phyloP scores from a whole-genome alignment of 1,140 invertebrate species.

The Phymorhynchus buccinoides region DNA sequence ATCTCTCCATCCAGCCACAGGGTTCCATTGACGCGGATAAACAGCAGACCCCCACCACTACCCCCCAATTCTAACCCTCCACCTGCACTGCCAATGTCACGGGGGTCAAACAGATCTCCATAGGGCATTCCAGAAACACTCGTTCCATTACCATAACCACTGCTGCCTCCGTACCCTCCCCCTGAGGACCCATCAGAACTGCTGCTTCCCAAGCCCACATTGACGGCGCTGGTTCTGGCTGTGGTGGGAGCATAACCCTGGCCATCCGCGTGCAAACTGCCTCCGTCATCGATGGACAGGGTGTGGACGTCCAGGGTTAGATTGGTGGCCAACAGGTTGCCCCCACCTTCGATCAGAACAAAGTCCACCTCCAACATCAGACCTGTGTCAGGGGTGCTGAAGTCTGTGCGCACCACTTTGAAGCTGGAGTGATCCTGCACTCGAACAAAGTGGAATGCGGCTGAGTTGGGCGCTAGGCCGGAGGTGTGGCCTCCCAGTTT shows the following conservation, averaged over 20 bases:
- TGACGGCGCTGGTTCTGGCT: constrained; percentile 37
- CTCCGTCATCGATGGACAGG: constrained; percentile 64
- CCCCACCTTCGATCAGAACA: constrained; percentile 62
- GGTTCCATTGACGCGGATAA: constrained; percentile 52
- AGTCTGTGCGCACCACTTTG: constrained; percentile 44
- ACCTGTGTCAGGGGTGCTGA: constrained; percentile 50
- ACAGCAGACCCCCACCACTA: constrained; percentile 59
- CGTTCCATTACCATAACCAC: constrained; percentile 56
- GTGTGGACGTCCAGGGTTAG: constrained; percentile 53
- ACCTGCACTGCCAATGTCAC: constrained; percentile 58
- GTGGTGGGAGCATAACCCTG: constrained; percentile 56
- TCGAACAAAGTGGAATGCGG: constrained; percentile 52
- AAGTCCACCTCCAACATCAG: constrained; percentile 42
- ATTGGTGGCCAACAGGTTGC: constrained; percentile 58
- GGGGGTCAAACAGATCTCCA: constrained; percentile 62
- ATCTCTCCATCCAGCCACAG: constrained; percentile 60
- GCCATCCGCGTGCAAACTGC: constrained; percentile 56
- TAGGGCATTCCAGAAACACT: constrained; percentile 58
- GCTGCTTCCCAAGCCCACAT: constrained; percentile 55
- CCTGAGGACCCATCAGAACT: constrained; percentile 57
- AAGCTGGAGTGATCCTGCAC: constrained; percentile 62
- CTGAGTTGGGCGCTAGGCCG: constrained; percentile 40
- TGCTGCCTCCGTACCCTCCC: constrained; percentile 62
- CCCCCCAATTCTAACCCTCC: constrained; percentile 57
- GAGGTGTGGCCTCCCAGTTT: constrained; percentile 55